These are phyloP conservation scores for Ichneumon xanthorius DNA, from an alignment of 2,888 invertebrate genomes.

Conservation along the genomic window DNA sequence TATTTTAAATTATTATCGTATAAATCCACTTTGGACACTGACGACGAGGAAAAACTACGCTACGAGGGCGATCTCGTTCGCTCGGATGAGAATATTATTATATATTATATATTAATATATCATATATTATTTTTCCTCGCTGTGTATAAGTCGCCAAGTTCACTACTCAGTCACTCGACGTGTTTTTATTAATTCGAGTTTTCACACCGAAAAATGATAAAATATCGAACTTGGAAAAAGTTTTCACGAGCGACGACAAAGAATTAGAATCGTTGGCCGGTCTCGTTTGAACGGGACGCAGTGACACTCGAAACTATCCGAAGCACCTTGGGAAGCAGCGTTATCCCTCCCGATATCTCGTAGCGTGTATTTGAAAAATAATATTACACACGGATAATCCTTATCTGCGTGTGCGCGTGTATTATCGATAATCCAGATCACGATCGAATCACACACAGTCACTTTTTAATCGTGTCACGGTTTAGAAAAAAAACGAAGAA, in stretches of 20 bases:
- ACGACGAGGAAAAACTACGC: slow-evolving; percentile 9
- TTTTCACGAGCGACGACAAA: slow-evolving; percentile 33
- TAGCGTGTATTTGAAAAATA: not conserved
- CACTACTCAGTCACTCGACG: slow-evolving; percentile 14
- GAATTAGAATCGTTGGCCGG: not conserved
- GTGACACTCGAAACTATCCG: slow-evolving; percentile 30
- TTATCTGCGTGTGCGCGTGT: slow-evolving; percentile 4
- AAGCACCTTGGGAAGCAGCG: slow-evolving; percentile 44
- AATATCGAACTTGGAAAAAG: slow-evolving; percentile 1
- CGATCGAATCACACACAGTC: slow-evolving; percentile 26
- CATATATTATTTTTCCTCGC: too few species aligned
- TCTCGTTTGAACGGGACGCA: not conserved
- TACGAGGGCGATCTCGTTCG: slow-evolving; percentile 1
- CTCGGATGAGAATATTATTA: not conserved
- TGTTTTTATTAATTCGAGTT: not conserved
- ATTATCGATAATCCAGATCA: slow-evolving; percentile 45
- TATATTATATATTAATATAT: too few species aligned
- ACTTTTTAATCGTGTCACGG: slow-evolving; percentile 7
- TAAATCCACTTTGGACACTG: slow-evolving; percentile 43
- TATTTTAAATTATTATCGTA: not conserved
- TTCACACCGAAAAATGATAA: not conserved
- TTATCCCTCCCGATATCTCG: slow-evolving; percentile 20
- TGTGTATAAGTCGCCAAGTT: too few species aligned
- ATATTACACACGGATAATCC: slow-evolving; percentile 22
- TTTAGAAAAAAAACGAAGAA: not conserved